Conservation (phyloP, 2,888 invertebrate genomes). For the Sesia bembeciformis region DNA sequence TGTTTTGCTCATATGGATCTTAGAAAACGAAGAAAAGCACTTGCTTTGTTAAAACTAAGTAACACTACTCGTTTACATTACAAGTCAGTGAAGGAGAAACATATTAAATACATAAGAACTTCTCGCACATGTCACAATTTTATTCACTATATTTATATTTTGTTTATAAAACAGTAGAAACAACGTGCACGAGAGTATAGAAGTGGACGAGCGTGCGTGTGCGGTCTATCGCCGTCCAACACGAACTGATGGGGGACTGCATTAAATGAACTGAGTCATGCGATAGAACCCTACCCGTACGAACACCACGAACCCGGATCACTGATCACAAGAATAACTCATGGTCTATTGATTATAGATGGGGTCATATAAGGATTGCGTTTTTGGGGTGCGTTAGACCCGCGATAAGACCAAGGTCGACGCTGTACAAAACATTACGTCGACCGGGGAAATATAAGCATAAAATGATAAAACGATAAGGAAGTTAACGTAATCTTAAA, state of each 20-base stretch:
- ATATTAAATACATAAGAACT: conserved; percentile 19
- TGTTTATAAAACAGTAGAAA: conserved; percentile 19
- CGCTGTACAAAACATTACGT: no score
- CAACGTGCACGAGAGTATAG: conserved; percentile 27
- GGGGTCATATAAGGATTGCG: conserved; percentile 2
- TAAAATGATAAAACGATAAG: no score
- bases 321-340: conserved; percentile 45
- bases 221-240: conserved; percentile 33
- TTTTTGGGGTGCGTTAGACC: neutral
- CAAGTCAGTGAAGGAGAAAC: conserved; percentile 28
- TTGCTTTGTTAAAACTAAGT: conserved; percentile 29
- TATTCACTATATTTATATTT: conserved; percentile 25
- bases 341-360: conserved; percentile 46
- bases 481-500: no score
- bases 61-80: conserved; percentile 33
- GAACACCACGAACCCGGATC: conserved; percentile 55
- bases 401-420: no score
- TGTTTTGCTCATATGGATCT: conserved; percentile 55
- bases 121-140: conserved; percentile 42
- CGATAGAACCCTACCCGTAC: conserved; percentile 32
- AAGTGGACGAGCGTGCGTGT: conserved; percentile 39
- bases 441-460: no score
- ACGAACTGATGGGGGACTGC: conserved; percentile 33
- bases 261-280: conserved; percentile 54
- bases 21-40: conserved; percentile 35